These are phyloP conservation scores for Eretmocerus hayati DNA, from an alignment of 2,888 invertebrate genomes.

Conservation along the genomic window DNA sequence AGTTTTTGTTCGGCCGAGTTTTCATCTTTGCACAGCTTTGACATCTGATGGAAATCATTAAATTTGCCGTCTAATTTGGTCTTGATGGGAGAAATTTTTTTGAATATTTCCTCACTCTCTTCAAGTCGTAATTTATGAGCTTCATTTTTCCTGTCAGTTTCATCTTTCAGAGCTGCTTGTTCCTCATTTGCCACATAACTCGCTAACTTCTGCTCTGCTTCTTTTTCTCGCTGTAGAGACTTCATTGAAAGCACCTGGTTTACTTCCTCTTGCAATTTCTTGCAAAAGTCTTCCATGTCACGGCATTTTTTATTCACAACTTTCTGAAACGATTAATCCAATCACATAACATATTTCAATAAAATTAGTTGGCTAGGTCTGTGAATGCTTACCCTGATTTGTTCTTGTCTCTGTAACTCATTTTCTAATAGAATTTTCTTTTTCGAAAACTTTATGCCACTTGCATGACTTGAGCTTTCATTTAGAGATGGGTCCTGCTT, in stretches of 20 bases:
- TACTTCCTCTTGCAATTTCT: slow-evolving; percentile 38
- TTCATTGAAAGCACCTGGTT: slow-evolving; percentile 12
- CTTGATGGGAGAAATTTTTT: slow-evolving; percentile 38
- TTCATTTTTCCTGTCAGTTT: slow-evolving; percentile 47
- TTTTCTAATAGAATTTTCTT: slow-evolving; percentile 41
- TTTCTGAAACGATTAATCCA: slow-evolving; percentile 26
- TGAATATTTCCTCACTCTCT: slow-evolving; percentile 49
- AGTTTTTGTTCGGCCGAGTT: slow-evolving; percentile 28
- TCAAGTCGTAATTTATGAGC: slow-evolving; percentile 45
- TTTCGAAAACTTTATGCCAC: slow-evolving; percentile 33
- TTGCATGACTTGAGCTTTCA: slow-evolving; percentile 24
- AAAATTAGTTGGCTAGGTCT: background rate
- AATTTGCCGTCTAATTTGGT: slow-evolving; percentile 29
- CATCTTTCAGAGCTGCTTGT: slow-evolving; percentile 50
- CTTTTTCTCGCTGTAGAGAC: slow-evolving; percentile 34
- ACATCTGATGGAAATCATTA: slow-evolving; percentile 28
- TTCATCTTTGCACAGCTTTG: slow-evolving; percentile 33
- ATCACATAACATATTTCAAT: background rate
- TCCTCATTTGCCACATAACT: slow-evolving; percentile 53
- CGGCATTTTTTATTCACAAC: slow-evolving; percentile 39
- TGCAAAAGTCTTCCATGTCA: slow-evolving; percentile 39
- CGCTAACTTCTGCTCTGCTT: slow-evolving; percentile 44
- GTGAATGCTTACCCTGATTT: slow-evolving; percentile 31
- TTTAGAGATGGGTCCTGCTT: slow-evolving; percentile 35
- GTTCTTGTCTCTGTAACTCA: slow-evolving; percentile 36